Base-by-base conservation (phyloP, 2,797 vertebrate species). In the Microctenopoma lineatum region DNA sequence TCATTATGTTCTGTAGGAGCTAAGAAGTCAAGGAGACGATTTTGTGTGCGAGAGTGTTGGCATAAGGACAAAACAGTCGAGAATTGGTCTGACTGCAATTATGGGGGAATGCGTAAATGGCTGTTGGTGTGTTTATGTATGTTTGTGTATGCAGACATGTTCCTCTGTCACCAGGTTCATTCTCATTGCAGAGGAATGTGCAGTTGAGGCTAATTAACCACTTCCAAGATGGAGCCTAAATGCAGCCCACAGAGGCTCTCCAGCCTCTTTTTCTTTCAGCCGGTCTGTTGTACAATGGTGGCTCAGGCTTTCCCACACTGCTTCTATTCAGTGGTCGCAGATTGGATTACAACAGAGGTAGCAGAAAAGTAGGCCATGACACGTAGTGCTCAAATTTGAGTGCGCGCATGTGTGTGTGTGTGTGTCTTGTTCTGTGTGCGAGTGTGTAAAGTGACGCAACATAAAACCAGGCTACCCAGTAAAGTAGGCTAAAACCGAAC, bases 281-380 rank as follows among this genome's bases (percentile, higher is more conserved):
- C 64, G 7, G 47, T 26, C 64, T 64, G 67, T 45, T 36, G 11
- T 8, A 78, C 85, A 87, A 87, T 80, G 59, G 66, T 2, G 50
- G 61, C 46, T 48, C 60, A 52, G 62, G 76, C 80, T 88, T 92
- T 93, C 88, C 91, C 90, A 93, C 79, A 83, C 76, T 56, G 46
- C 57, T 74, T 75, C 81, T 76, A 80, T 87, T 88, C 86, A 87
- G 34, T 57, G 42, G 65, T 64, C 60, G 16, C 15, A 41, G 85
- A 87, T 91, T 80, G 82, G 81, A 90, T 93, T 91, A 88, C 90
- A 70, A 68, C 45, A 63, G 75, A 73, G 77, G 58, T 78, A 21
- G 77, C 81, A 53, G 39, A 82, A 83, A 91, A 90, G 78, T 92
- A 93, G 90, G 90, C 73, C 90, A 89, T 52, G 6, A 54, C 79